A percentile compares a stretch with the other conserved stretches of the same genome.
phyloP scores from a whole-genome alignment of 2,888 invertebrate species.

The Dermolepida albohirtum region DNA sequence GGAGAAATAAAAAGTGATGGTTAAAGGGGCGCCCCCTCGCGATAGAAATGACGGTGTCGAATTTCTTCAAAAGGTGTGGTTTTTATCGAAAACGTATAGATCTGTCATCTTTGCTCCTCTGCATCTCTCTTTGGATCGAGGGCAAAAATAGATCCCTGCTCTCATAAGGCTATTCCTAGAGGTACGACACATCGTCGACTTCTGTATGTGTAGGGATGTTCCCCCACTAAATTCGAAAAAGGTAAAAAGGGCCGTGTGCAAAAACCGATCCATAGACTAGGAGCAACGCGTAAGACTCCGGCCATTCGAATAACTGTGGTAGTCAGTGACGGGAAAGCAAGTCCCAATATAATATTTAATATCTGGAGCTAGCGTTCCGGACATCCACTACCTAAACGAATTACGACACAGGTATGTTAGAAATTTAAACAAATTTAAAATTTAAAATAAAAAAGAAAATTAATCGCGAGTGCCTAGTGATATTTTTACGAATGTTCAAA shows the following conservation, averaged over 20 bases:
- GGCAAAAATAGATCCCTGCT: slow-evolving; percentile 67
- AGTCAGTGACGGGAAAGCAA: slow-evolving; percentile 69
- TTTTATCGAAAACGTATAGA: slow-evolving; percentile 61
- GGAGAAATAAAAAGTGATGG: neutral
- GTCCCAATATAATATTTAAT: slow-evolving; percentile 51
- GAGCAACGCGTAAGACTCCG: slow-evolving; percentile 65
- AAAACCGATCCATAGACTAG: slow-evolving; percentile 71
- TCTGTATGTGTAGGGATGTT: slow-evolving; percentile 39
- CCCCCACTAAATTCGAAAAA: slow-evolving; percentile 34
- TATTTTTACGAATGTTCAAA: neutral
- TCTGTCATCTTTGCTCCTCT: slow-evolving; percentile 62
- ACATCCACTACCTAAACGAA: slow-evolving; percentile 61
- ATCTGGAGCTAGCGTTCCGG: slow-evolving; percentile 56
- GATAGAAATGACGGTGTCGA: slow-evolving; percentile 52
- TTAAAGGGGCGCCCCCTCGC: neutral
- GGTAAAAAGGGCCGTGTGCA: slow-evolving; percentile 69
- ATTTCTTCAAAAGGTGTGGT: slow-evolving; percentile 63
- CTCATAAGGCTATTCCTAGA: slow-evolving; percentile 68
- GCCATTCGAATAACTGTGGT: slow-evolving; percentile 73
- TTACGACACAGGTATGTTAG: slow-evolving; percentile 63
- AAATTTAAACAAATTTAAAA: slow-evolving; percentile 39
- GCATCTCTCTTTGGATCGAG: neutral
- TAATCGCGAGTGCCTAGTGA: neutral
- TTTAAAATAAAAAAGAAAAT: slow-evolving; percentile 11
- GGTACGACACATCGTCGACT: slow-evolving; percentile 31